These are phyloP conservation scores for Hirtodrosophila confusa DNA, from an alignment of 2,888 invertebrate genomes.

Conservation along the genomic window DNA sequence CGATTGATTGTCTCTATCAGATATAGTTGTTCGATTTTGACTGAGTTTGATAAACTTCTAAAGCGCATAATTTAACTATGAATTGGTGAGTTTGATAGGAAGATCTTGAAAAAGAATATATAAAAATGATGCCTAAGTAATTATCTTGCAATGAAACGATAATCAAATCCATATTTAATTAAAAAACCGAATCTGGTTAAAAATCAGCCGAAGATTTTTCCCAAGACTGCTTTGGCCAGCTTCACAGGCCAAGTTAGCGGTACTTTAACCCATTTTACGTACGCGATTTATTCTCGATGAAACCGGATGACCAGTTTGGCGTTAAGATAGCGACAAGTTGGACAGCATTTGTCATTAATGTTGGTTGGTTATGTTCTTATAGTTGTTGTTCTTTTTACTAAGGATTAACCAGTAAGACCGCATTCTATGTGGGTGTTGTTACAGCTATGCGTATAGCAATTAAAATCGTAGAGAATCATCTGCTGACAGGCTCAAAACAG, in stretches of 20 bases:
- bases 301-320: constrained; percentile 40
- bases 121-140: too few species aligned
- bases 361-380: constrained; percentile 16
- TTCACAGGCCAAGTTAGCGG: constrained; percentile 23
- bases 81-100: too few species aligned
- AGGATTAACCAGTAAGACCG: constrained; percentile 48
- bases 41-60: too few species aligned
- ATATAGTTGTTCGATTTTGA: too few species aligned
- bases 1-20: too few species aligned
- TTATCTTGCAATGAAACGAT: too few species aligned
- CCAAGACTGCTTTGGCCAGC: constrained; percentile 3
- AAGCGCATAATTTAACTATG: too few species aligned
- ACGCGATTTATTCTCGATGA: constrained; percentile 4
- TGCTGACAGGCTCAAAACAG: constrained; percentile 34
- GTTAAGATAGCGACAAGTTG: constrained; percentile 41
- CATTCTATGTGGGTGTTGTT: constrained; percentile 59
- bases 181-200: background rate
- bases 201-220: constrained; percentile 5
- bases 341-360: constrained; percentile 41
- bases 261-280: constrained; percentile 45
- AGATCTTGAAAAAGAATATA: too few species aligned
- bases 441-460: constrained; percentile 37
- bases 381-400: constrained; percentile 11
- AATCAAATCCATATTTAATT: background rate
- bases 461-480: constrained; percentile 38